Evolutionary conservation across 1,140 invertebrate genomes (phyloP).

Genomic region (Babylonia areolata): DNA sequence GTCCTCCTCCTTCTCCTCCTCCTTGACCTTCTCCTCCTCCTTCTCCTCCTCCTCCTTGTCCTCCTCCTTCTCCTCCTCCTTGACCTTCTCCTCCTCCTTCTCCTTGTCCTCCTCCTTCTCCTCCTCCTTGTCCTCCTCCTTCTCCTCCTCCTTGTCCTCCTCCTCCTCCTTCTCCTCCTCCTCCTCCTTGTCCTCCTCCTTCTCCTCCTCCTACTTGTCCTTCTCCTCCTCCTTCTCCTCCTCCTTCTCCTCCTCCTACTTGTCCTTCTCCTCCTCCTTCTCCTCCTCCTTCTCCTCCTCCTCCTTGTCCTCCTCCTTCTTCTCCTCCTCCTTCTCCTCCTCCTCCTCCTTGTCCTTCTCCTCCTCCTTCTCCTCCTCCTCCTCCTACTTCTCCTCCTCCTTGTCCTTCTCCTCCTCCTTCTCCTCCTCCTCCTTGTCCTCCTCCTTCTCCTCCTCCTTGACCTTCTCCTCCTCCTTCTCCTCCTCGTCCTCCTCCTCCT

Average conservation of each 20-base stretch:
- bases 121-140: background rate
- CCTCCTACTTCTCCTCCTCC: no score
- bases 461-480: no score
- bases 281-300: background rate
- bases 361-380: no score
- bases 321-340: no score
- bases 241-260: background rate
- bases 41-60: background rate
- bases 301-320: no score
- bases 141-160: background rate
- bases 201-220: background rate
- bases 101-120: background rate
- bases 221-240: background rate
- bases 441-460: no score
- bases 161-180: background rate
- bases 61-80: background rate
- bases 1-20: background rate
- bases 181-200: background rate
- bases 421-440: no score
- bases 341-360: no score
- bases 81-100: background rate
- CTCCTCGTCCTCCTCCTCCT: no score
- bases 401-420: no score
- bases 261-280: background rate
- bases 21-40: no score